Evolutionary conservation across 2,888 invertebrate species (phyloP), one percentile per base, ranked within the genome.

Genomic region (Microplitis manilae): DNA sequence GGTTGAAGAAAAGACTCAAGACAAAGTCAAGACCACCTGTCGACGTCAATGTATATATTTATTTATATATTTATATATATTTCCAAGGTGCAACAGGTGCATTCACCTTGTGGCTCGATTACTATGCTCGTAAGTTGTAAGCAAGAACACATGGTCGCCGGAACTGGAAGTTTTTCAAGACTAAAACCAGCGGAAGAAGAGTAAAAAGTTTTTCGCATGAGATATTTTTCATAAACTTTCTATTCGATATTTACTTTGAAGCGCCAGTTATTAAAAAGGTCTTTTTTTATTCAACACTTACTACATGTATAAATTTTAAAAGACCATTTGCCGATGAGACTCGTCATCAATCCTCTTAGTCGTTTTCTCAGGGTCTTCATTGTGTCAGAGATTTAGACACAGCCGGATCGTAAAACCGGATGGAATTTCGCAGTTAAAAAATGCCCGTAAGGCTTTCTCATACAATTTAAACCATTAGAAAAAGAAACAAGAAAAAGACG

Each of bases 121-220:
- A 68, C 72, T 41, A 77, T 74, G 61, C 40, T 40, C 39, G 68
- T 64, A n/a, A 60, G 15, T 64, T 68, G 67, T 68, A n/a, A 17
- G 17, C 13, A 15, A 41, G 38, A 62, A 73, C 79, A 79, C 61
- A 79, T 79, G 79, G 67, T 50, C 72, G 60, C 79, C 76, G 79
- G 76, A 80, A 79, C 39, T 73, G 15, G n/a, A 41, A 67, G 75
- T 64, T 78, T 79, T 73, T 62, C 50, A 72, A 64, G 64, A 7
- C 15, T 8, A 50, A 50, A 50, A 50, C 68, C 41, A 41, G 68
- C 41, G 50, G 13, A 68, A 38, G 50, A 64, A 15, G 20, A 64
- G n/a, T 13, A 64, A 64, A 64, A 64, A 68, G n/a, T 41, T 50
- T 68, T 39, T 68, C 68, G 68, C 68, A 40, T 50, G 50, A 50